Evolutionary conservation across 2,113 vertebrate genomes (phyloP), one percentile per base, ranked within the genome.

Genomic region (Microcebus tavaratra): DNA sequence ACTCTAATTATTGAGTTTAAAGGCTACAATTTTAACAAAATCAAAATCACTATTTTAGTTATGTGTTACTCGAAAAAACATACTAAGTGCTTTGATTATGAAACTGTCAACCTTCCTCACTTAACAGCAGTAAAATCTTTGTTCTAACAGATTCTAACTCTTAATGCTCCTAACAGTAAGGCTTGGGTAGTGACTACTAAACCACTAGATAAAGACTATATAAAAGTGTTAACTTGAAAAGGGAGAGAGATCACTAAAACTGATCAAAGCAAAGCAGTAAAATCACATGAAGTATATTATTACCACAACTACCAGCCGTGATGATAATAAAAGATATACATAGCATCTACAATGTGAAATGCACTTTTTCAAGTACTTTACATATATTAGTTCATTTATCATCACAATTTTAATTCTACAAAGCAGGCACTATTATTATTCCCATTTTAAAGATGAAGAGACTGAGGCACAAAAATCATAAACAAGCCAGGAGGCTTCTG

Each of bases 21-120:
- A 85, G 53, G 61, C 12, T 73, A 57, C 6, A 50, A 72, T 83
- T 94, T 79, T 48, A 70, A 80, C 15, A 73, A 81, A 96, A 81
- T 61, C 65, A 83, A 82, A 94, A 95, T 34, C 61, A 82, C 73
- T 67, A 53, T 89, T 79, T 96, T 86, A 87, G 65, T n/a, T 92
- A 27, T 10, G 18, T 75, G 63, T 27, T 55, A 67, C 63, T 45
- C 61, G 39, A 93, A 92, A 88, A 68, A 86, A 75, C 3, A 3
- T 8, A 34, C 42, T 53, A 78, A 79, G 36, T 45, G 65, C 94
- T 59, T 17, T 36, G 39, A 82, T 42, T 78, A 73, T 29, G n/a
- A 82, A 82, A 72, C 55, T 67, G 14, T 39, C 84, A 57, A 20
- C 13, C 12, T 21, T 59, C 14, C 27, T 63, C 45, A 42, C 21